Base-by-base conservation (phyloP, 2,888 invertebrate species). In the Stenotaenia linearis region DNA sequence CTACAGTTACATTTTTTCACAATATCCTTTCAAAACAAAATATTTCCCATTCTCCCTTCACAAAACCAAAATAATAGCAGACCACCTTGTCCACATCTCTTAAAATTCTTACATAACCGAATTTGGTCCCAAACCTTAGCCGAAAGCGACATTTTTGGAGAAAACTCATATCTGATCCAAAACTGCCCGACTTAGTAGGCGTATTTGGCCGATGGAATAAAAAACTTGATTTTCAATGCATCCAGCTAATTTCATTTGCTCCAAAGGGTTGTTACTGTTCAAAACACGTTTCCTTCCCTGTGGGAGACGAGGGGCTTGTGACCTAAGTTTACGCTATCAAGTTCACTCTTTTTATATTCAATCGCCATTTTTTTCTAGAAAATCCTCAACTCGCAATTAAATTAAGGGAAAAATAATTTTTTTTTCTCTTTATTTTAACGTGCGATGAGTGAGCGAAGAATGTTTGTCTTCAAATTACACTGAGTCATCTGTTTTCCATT, bases 401-500 rank as follows among this genome's bases (percentile, higher is more conserved):
- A 28, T n/a, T 69, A 28, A 69, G 69, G 23, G 23, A 28, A 69
- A 45, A 45, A 45, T 45, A 45, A 25, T 69, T 69, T 28, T 28
- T 28, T 12, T n/a, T 69, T 28, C 4, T 28, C n/a, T 69, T 1
- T 69, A 25, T 69, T 69, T 69, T 28, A 28, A 25, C 25, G n/a
- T n/a, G 28, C 6, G 69, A 25, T 69, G 69, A 69, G 69, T 12
- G 69, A 6, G 69, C 23, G 69, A 69, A 69, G 69, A 69, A 69
- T 69, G 69, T 69, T 69, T 69, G 69, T 69, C 12, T 69, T 69
- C 69, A 69, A 3, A 28, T 69, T 69, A 69, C 69, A 28, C 69
- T 69, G 69, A 69, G 69, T 69, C 69, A 69, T 69, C 69, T 69
- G 69, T 69, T 69, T 69, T 69, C 69, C 69, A 69, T 69, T 69